Base-by-base conservation (phyloP, 1,140 invertebrate species). In the Pseudachorutes palmiensis region DNA sequence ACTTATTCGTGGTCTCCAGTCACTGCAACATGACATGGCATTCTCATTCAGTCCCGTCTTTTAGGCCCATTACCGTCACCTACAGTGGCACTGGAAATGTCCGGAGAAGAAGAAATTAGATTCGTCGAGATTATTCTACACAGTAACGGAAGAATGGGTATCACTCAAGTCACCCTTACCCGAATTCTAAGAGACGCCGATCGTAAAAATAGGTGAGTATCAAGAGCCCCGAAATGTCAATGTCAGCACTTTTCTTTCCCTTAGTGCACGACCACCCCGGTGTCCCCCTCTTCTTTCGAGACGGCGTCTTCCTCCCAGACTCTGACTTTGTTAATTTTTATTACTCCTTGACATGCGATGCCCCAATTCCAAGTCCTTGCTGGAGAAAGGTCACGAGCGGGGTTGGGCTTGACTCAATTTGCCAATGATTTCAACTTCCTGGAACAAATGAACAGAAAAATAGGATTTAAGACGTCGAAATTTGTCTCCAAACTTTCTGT, bases 1-100 rank as follows among this genome's bases (percentile, higher is more conserved):
- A 45, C 36, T 55, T 19, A 14, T 24, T 55, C 51, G 51, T 12
- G 12, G 14, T 55, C 51, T 55, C 51, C 51, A 55, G 51, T 22
- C 51, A 14, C 51, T 55, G 9, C 51, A 55, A 22, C 51, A 55
- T 55, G 51, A 19, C 51, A 55, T 55, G 51, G 51, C 51, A 55
- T 55, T 24, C 51, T 55, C 12, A 55, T 55, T 3, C 9, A 55
- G 51, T 55, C 9, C 3, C 5, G 12, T 12, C 12, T 24, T 55
- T 41, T 41, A 9, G 5, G 5, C 36, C 19, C 36, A 5, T 41
- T 41, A 41, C 19, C 36, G 5, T 19, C 19, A 5, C 36, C 36
- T 41, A 9, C 36, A 12, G 9, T 45, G 36, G 36, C 19, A 9
- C 36, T 45, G 51, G 51, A 55, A 55, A 14, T 9, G 9, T 55